Conservation (phyloP, 1,140 invertebrate genomes). For the Capitella teleta region DNA sequence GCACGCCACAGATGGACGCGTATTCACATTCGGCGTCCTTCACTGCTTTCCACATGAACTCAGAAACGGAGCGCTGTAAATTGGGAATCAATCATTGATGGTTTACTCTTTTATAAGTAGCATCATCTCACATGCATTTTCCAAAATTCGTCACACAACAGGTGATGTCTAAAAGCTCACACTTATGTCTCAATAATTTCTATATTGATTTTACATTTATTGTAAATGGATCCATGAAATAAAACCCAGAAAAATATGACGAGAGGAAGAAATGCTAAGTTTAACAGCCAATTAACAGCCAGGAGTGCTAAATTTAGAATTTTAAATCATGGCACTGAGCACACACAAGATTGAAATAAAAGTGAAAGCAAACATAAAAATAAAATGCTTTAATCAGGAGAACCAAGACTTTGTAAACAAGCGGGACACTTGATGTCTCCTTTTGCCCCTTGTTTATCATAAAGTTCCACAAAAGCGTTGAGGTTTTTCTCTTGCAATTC, state of each 20-base stretch:
- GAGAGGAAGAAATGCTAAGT: no score
- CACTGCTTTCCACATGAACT: conserved; percentile 53
- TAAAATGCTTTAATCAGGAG: no score
- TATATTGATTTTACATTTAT: conserved; percentile 4
- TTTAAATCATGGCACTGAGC: no score
- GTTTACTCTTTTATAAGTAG: neutral
- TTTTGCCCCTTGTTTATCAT: no score
- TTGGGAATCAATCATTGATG: conserved; percentile 4
- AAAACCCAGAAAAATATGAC: conserved; percentile 20
- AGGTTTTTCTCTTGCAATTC: no score
- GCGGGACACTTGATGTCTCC: no score
- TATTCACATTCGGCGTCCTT: conserved; percentile 41
- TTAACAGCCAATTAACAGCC: no score
- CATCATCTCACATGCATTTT: conserved; percentile 17
- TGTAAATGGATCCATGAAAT: conserved; percentile 1
- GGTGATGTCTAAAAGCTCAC: neutral
- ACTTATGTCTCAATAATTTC: conserved; percentile 17
- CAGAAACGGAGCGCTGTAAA: conserved; percentile 53
- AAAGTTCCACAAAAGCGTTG: no score
- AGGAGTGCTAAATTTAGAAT: no score
- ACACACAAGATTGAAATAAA: no score
- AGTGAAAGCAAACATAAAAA: no score
- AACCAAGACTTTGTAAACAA: no score
- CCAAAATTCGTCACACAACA: conserved; percentile 16
- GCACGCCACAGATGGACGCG: conserved; percentile 83